Base-by-base conservation (phyloP, 1,140 invertebrate species). In the Zophobas morio region DNA sequence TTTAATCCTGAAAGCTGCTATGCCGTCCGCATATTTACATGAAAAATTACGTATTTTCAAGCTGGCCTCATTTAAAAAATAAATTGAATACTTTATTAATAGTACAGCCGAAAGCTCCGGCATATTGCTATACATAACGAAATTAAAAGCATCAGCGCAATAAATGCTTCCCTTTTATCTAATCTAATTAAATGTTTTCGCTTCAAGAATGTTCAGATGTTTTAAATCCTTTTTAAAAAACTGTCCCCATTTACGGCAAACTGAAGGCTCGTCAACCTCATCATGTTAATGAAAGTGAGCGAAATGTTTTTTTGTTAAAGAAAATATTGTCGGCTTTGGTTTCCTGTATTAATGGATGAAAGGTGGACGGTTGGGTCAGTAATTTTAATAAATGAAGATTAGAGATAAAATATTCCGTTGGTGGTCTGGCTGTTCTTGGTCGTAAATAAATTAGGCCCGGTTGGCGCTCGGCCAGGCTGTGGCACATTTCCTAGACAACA, bases 71-170 rank as follows among this genome's bases (percentile, higher is more conserved):
- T 76, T 76, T 76, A 76, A 70, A 76, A 71, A 76, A 76, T 76
- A 76, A 76, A 76, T 76, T 76, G 75, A 76, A 76, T 76, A 71
- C 75, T 56, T 76, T 76, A 76, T 76, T 76, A 76, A 76, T 76
- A 76, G 75, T 76, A 47, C 47, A 71, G 66, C 37, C 63, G 42
- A 71, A 70, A 57, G 49, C 47, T 42, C 66, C 56, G 36, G 53
- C 49, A 70, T 76, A 76, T 56, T 56, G 60, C 74, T 76, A 70
- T 54, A 70, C 60, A 70, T 76, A 76, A 76, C 47, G 35, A 42
- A 70, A 76, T 76, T 76, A 76, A 66, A 76, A 76, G 49, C 75
- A 75, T 75, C 74, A 75, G 42, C 56, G 47, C 60, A 53, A 63
- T 63, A 66, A 63, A 75, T 75, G 74, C 71, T 54, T 56, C 39